A percentile compares a stretch with the other conserved stretches of the same genome.
phyloP scores from a whole-genome alignment of 2,113 vertebrate species.

The Podilymbus podiceps region DNA sequence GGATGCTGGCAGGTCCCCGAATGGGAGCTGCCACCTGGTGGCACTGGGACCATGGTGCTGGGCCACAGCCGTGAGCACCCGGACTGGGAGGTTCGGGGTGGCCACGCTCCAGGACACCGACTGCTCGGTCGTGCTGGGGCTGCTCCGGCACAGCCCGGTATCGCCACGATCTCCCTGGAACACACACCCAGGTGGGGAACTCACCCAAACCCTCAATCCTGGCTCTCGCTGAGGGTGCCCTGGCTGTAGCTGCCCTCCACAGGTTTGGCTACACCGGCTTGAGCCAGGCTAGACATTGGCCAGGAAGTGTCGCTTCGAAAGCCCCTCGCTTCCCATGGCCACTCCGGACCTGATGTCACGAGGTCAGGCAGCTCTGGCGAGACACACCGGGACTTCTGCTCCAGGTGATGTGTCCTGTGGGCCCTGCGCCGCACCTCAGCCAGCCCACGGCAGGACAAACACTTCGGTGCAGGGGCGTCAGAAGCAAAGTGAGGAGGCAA shows the following conservation, averaged over 20 bases:
- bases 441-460: background rate
- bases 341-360: rapidly evolving
- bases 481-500: background rate
- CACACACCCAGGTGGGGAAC: background rate
- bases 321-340: rapidly evolving
- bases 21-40: conserved; percentile 35
- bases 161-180: background rate
- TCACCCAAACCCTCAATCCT: background rate
- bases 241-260: background rate
- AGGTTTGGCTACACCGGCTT: background rate
- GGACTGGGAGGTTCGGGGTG: background rate
- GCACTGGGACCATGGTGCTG: background rate
- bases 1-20: background rate
- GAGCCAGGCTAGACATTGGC: background rate
- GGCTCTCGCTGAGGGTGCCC: background rate
- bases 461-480: background rate
- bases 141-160: rapidly evolving
- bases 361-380: background rate
- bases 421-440: background rate
- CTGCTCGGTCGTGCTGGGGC: background rate
- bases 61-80: background rate
- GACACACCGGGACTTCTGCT: background rate
- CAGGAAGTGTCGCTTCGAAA: background rate
- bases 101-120: background rate
- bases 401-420: rapidly evolving